Evolutionary conservation across 37 sponge, comb jelly and placozoan genomes (phyloP).

Genomic region (Axinella damicornis): DNA sequence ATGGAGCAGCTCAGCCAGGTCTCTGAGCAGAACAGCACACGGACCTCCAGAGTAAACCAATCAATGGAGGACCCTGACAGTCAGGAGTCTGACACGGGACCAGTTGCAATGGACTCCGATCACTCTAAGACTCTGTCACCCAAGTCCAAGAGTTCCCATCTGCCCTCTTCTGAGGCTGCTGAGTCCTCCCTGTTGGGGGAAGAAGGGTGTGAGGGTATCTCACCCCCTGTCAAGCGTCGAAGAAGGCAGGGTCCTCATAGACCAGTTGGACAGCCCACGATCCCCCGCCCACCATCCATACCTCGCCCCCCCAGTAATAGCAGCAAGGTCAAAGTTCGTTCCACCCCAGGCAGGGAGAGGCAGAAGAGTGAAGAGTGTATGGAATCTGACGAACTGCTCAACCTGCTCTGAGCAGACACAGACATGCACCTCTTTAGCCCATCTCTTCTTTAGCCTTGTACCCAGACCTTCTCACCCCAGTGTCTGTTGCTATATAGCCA

Average conservation of each 20-base stretch:
- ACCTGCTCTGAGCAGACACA: constrained; percentile 29
- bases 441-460: too few relatives aligned
- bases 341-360: neutral
- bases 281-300: neutral
- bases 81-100: neutral
- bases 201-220: neutral
- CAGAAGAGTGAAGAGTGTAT: constrained; percentile 21
- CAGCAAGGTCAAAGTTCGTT: too few relatives aligned
- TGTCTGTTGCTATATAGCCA: too few relatives aligned
- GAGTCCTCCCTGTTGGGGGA: constrained; percentile 25
- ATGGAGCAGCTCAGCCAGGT: constrained; percentile 34
- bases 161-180: neutral
- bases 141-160: neutral
- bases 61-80: neutral
- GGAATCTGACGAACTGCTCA: constrained; percentile 31
- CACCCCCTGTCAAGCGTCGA: constrained; percentile 44
- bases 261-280: neutral
- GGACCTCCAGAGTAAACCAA: too few relatives aligned
- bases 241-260: neutral
- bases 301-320: neutral
- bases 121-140: neutral
- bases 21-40: neutral
- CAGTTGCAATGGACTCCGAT: neutral
- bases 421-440: too few relatives aligned
- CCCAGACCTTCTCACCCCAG: too few relatives aligned